A percentile compares a stretch with the other conserved stretches of the same genome.
Evolutionary conservation across 2,888 invertebrate genomes (phyloP).

Genomic region (Erebia ligea): DNA sequence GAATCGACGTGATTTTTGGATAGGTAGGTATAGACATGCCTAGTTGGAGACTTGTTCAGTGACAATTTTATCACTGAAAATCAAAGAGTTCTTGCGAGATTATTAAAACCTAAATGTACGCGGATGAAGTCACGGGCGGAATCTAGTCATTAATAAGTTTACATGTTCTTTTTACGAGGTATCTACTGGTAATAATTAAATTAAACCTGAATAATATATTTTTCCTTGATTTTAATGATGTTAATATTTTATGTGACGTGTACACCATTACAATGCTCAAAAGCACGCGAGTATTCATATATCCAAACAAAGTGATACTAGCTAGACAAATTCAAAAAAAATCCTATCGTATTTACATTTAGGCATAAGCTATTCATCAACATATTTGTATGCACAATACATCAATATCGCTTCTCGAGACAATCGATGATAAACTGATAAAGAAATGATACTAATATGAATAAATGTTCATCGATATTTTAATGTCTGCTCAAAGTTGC

Average conservation of each 20-base stretch:
- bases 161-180: neutral
- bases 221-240: neutral
- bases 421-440: conserved; percentile 79
- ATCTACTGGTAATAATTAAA: neutral
- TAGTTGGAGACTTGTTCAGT: too few species aligned
- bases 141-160: too few species aligned
- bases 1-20: too few species aligned
- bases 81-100: too few species aligned
- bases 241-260: conserved; percentile 49
- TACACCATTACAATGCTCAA: conserved; percentile 44
- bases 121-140: too few species aligned
- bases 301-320: conserved; percentile 34
- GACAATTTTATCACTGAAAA: too few species aligned
- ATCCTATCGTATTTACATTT: conserved; percentile 76
- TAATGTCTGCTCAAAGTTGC: conserved; percentile 59
- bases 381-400: conserved; percentile 56
- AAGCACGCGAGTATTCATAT: conserved; percentile 28
- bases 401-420: conserved; percentile 66
- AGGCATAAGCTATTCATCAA: conserved; percentile 73
- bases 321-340: conserved; percentile 46
- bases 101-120: too few species aligned
- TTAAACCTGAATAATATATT: neutral
- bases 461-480: conserved; percentile 79
- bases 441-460: conserved; percentile 81
- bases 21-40: too few species aligned